These are phyloP conservation scores for Lepilemur ruficaudatus DNA, from an alignment of 2,797 vertebrate species.

Conservation along the genomic window DNA sequence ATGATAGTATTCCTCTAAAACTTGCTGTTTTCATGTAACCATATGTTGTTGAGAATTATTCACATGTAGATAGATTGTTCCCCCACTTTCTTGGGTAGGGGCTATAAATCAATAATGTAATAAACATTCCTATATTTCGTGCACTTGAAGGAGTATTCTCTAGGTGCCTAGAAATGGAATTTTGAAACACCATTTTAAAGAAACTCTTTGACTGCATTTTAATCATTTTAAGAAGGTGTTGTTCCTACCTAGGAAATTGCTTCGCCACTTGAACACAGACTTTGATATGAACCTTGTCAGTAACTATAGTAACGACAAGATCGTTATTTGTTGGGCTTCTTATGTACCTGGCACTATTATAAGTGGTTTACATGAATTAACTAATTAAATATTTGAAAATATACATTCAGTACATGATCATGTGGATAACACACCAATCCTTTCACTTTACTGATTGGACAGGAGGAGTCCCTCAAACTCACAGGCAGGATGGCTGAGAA, in stretches of 20 bases:
- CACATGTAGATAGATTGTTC: background rate
- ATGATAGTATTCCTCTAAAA: background rate
- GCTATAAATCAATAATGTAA: background rate
- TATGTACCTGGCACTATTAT: background rate
- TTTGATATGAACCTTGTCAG: background rate
- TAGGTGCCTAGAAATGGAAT: background rate
- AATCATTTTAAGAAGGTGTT: slow-evolving; percentile 13
- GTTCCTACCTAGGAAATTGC: background rate
- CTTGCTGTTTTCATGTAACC: background rate
- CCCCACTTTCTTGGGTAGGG: background rate
- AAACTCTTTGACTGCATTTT: background rate
- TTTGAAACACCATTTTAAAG: background rate
- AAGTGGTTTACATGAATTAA: background rate
- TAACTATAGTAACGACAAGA: background rate
- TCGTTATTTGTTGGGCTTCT: background rate
- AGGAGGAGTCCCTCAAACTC: background rate
- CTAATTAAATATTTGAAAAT: background rate
- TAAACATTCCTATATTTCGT: background rate
- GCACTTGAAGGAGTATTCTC: background rate
- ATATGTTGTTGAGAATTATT: background rate
- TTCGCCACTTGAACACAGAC: background rate
- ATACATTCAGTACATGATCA: background rate
- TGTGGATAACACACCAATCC: background rate
- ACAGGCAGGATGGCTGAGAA: background rate
- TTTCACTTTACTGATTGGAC: background rate